A percentile compares a stretch with the other conserved stretches of the same genome.
These are phyloP conservation scores for Drosophila teissieri DNA, from an alignment of 1,140 invertebrate species.

Conservation along the genomic window DNA sequence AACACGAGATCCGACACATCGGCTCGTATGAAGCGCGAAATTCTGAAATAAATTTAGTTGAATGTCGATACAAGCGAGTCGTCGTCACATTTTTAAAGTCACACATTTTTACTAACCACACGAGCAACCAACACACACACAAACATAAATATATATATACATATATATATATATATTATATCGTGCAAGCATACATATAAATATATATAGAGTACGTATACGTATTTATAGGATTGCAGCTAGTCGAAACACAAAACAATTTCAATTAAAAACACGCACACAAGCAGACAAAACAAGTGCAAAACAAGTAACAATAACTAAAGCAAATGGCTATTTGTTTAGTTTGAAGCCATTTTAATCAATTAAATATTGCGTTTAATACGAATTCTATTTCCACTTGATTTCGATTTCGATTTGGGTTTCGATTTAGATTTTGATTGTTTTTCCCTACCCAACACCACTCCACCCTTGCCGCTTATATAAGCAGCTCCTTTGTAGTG, in stretches of 20 bases:
- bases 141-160: constrained; percentile 17
- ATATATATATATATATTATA: constrained; percentile 36
- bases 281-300: constrained; percentile 7
- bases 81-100: constrained; percentile 62
- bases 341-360: constrained; percentile 32
- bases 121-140: constrained; percentile 19
- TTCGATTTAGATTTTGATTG: constrained; percentile 15
- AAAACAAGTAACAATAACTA: constrained; percentile 42
- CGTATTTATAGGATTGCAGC: constrained; percentile 56
- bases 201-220: constrained; percentile 55
- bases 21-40: constrained; percentile 70
- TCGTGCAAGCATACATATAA: constrained; percentile 42
- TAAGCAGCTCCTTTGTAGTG: constrained; percentile 18
- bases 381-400: constrained; percentile 11
- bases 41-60: constrained; percentile 81
- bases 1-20: constrained; percentile 46
- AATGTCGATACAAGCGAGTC: constrained; percentile 58
- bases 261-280: constrained; percentile 55
- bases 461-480: constrained; percentile 17
- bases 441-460: constrained; percentile 1
- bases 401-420: too few relatives aligned
- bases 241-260: constrained; percentile 49
- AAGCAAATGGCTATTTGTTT: constrained; percentile 40
- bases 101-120: constrained; percentile 66
- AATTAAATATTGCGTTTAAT: constrained; percentile 37